Evolutionary conservation across 2,113 vertebrate species (phyloP).

Genomic region (Athene noctua): DNA sequence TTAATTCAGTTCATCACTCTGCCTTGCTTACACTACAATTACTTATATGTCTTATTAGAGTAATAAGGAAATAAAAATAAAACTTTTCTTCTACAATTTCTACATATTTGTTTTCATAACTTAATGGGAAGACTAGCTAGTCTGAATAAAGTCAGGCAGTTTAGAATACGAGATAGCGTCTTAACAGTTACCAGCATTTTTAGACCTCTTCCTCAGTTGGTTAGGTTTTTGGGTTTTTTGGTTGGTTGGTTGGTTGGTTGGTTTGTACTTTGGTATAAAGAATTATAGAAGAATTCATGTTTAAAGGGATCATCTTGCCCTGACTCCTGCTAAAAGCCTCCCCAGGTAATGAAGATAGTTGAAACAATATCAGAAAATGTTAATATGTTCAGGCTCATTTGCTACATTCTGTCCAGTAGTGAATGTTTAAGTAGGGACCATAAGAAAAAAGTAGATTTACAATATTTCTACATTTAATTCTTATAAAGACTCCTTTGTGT

Average conservation of each 20-base stretch:
- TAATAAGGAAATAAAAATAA: background rate
- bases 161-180: background rate
- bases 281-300: background rate
- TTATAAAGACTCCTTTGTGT: background rate
- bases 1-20: background rate
- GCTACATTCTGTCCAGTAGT: background rate
- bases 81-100: background rate
- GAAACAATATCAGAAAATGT: background rate
- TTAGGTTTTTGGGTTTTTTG: background rate
- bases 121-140: background rate
- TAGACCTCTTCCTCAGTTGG: background rate
- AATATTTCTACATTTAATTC: background rate
- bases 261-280: background rate
- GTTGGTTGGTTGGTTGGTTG: accelerated
- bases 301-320: background rate
- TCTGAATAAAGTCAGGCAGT: background rate
- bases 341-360: background rate
- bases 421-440: background rate
- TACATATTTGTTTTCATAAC: background rate
- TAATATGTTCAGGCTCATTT: background rate
- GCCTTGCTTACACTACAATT: background rate
- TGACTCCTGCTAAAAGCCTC: background rate
- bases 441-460: background rate
- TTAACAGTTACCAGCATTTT: background rate
- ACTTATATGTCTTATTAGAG: background rate